These are phyloP conservation scores for Crotalus tigris DNA, from an alignment of 2,113 vertebrate species.

Conservation along the genomic window DNA sequence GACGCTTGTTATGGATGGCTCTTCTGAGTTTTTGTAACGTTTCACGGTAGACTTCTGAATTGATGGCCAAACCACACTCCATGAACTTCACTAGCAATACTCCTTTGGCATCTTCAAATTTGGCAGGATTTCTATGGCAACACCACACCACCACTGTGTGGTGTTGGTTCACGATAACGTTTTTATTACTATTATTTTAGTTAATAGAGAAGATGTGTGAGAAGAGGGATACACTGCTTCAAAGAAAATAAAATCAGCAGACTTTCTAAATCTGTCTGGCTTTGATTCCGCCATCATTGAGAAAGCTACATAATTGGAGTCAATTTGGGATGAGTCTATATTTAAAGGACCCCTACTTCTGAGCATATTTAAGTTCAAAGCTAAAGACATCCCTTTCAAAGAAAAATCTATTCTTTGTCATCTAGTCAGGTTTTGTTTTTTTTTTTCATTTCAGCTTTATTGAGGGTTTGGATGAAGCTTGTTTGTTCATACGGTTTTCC, in stretches of 20 bases:
- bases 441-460: background rate
- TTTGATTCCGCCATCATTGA: background rate
- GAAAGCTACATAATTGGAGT: background rate
- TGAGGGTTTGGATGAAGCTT: background rate
- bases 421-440: background rate
- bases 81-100: too few relatives aligned
- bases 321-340: background rate
- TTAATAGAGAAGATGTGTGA: background rate
- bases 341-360: background rate
- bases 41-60: too few relatives aligned
- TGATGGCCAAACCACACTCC: too few relatives aligned
- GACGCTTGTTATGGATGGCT: too few relatives aligned
- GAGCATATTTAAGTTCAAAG: background rate
- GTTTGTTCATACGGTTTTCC: background rate
- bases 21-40: too few relatives aligned
- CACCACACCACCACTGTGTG: too few relatives aligned
- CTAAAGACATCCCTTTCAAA: background rate
- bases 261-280: background rate
- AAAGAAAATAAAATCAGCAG: background rate
- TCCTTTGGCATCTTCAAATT: too few relatives aligned
- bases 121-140: too few relatives aligned
- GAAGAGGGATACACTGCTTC: background rate
- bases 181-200: background rate
- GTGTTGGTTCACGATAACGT: background rate
- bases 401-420: background rate